Conservation (phyloP, 2,113 vertebrate genomes). For the Thalassoma bifasciatum region DNA sequence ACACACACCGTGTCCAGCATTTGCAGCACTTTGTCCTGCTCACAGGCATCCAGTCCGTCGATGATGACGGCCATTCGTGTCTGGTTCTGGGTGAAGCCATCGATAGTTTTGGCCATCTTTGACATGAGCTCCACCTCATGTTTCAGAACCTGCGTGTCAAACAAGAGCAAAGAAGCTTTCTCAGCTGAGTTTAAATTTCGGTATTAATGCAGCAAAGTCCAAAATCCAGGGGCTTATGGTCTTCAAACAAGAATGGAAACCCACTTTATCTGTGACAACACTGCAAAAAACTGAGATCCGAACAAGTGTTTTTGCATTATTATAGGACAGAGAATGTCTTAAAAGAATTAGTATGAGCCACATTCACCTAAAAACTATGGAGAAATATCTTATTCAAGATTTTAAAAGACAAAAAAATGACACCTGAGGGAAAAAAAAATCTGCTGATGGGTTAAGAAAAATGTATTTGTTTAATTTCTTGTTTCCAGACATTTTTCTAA, state of each 20-base stretch:
- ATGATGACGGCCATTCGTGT: conserved; percentile 97
- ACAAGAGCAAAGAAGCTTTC: neutral
- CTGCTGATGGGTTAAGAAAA: no score
- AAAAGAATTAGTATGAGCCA: no score
- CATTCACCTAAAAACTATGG: no score
- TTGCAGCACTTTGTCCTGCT: conserved; percentile 97
- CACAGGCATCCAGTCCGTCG: conserved; percentile 96
- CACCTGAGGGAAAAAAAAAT: no score
- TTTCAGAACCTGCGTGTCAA: conserved; percentile 89
- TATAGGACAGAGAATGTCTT: no score
- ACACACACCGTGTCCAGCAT: conserved; percentile 96
- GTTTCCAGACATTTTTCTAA: no score
- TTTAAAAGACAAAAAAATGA: no score
- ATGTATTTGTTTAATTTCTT: no score
- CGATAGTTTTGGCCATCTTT: conserved; percentile 98
- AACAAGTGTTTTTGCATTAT: no score
- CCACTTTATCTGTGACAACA: neutral
- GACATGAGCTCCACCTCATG: conserved; percentile 98
- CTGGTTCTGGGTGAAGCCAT: conserved; percentile 98
- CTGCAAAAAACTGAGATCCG: no score
- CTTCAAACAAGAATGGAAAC: conserved; percentile 22
- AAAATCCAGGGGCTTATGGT: conserved; percentile 19
- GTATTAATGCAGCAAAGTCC: neutral
- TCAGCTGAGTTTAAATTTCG: conserved; percentile 12
- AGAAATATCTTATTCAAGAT: no score